Evolutionary conservation across 2,113 vertebrate genomes (phyloP).

Genomic region (Neolamprologus falcicula): DNA sequence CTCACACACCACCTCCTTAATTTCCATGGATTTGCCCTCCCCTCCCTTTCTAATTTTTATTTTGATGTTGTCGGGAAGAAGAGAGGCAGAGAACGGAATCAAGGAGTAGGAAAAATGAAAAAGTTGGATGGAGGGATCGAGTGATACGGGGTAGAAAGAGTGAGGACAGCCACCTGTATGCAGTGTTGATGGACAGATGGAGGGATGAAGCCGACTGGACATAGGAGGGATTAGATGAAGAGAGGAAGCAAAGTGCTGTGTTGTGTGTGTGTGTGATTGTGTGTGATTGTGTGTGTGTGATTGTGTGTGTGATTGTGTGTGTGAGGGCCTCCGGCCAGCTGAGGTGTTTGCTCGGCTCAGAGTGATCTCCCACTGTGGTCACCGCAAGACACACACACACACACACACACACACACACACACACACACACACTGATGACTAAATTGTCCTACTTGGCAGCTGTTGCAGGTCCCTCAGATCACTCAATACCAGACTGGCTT

Average conservation of each 20-base stretch:
- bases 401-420: not conserved
- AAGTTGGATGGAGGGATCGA: not conserved
- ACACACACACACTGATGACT: constrained; percentile 22
- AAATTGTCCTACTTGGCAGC: constrained; percentile 60
- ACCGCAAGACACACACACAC: not conserved
- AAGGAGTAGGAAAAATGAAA: not conserved
- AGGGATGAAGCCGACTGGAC: constrained; percentile 51
- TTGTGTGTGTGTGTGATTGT: constrained; percentile 1
- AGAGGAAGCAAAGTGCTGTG: constrained; percentile 35
- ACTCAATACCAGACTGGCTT: constrained; percentile 40
- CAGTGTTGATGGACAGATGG: constrained; percentile 58
- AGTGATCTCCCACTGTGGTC: constrained; percentile 61
- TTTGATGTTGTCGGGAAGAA: not conserved
- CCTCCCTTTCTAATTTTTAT: not conserved
- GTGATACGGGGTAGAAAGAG: not conserved
- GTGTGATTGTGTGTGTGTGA: not conserved
- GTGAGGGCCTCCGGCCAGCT: constrained; percentile 46
- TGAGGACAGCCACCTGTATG: constrained; percentile 50
- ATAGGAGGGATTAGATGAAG: constrained; percentile 56
- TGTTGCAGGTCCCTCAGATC: constrained; percentile 57
- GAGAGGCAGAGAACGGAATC: not conserved
- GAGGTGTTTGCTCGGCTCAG: constrained; percentile 62
- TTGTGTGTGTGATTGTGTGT: not conserved
- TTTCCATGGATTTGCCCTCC: not conserved
- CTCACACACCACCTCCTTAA: not conserved